These are phyloP conservation scores for Chaetogeoica ovagalla DNA, from an alignment of 2,888 invertebrate genomes.

Conservation along the genomic window DNA sequence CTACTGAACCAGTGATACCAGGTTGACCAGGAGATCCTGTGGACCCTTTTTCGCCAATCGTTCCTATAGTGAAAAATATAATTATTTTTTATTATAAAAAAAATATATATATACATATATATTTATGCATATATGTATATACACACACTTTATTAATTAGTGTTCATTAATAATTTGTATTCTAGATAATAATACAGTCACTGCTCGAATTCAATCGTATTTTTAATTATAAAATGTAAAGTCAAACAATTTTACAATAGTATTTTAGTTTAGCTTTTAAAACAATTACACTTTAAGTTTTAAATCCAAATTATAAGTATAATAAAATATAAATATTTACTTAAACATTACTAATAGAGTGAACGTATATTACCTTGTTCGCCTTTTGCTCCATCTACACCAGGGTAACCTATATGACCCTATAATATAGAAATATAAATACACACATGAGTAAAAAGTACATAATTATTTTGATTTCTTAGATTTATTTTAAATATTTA, in stretches of 20 bases:
- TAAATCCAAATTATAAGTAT: background rate
- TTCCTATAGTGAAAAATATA: slow-evolving; percentile 23
- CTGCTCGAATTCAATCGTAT: too few relatives aligned
- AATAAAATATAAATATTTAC: background rate
- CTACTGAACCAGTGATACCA: slow-evolving; percentile 60
- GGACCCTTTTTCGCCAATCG: slow-evolving; percentile 76
- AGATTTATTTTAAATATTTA: background rate
- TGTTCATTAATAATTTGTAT: too few relatives aligned
- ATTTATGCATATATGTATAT: too few relatives aligned
- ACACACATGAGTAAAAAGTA: background rate
- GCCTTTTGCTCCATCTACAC: slow-evolving; percentile 79
- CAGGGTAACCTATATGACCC: slow-evolving; percentile 80
- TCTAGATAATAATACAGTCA: too few relatives aligned
- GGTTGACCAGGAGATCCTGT: slow-evolving; percentile 73
- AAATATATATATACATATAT: too few relatives aligned
- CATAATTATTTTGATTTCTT: background rate
- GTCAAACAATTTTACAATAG: too few relatives aligned
- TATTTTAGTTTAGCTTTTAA: too few relatives aligned
- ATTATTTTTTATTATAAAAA: background rate
- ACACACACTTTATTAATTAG: background rate
- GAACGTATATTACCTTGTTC: slow-evolving; percentile 67
- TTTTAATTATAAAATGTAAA: too few relatives aligned
- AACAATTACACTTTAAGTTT: background rate
- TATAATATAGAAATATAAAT: slow-evolving; percentile 13
- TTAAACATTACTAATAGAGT: background rate